These are phyloP conservation scores for Felis chaus DNA, from an alignment of 2,113 vertebrate genomes.

Conservation along the genomic window DNA sequence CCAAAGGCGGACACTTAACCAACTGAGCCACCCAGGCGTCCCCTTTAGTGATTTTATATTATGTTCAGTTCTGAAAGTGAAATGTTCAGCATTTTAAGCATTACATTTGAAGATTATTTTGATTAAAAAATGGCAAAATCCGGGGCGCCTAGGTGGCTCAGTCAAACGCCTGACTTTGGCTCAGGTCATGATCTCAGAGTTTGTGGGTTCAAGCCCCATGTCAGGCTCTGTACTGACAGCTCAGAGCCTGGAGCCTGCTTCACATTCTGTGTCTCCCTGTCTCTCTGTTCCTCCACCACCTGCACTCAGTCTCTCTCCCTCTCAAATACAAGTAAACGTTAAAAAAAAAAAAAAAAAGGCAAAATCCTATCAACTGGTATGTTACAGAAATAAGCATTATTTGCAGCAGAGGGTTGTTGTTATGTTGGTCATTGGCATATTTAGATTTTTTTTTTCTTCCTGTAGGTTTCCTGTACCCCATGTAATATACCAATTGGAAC, in stretches of 20 bases:
- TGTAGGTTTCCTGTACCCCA: constrained; percentile 88
- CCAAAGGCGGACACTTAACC: too few relatives aligned
- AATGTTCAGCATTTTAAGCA: neutral
- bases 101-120: constrained; percentile 25
- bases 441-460: neutral
- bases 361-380: neutral
- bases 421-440: neutral
- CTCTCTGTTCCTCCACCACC: too few relatives aligned
- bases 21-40: too few relatives aligned
- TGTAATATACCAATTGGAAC: constrained; percentile 88
- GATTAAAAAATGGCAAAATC: neutral
- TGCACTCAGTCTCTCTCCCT: too few relatives aligned
- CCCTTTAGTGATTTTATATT: neutral
- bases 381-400: neutral
- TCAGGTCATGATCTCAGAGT: too few relatives aligned
- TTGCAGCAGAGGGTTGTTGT: neutral
- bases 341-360: neutral
- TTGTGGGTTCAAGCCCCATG: too few relatives aligned
- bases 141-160: too few relatives aligned
- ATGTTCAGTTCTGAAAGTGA: constrained; percentile 28
- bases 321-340: too few relatives aligned
- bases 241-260: too few relatives aligned
- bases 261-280: too few relatives aligned
- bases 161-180: too few relatives aligned
- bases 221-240: too few relatives aligned